phyloP scores from a whole-genome alignment of 35 echinoderm and acorn worm species.

The Lytechinus pictus region DNA sequence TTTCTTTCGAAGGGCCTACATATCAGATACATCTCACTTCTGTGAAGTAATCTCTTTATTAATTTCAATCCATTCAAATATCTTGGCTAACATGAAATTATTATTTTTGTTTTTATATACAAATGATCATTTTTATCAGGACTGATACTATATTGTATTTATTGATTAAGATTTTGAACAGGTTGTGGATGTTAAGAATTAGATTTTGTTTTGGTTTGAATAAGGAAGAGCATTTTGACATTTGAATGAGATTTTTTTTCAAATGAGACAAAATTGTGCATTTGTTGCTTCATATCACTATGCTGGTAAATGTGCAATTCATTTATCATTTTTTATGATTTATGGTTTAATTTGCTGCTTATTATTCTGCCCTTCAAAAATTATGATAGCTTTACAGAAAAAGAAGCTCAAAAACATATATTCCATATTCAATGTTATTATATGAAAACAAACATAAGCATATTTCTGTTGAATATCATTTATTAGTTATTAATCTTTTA shows the following conservation, averaged over 20 bases:
- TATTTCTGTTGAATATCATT: background rate
- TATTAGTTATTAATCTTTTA: background rate
- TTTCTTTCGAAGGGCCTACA: no score
- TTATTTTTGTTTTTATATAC: no score
- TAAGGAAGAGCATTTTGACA: background rate
- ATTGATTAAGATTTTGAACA: background rate
- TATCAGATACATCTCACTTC: no score
- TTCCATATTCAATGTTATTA: background rate
- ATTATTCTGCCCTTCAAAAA: background rate
- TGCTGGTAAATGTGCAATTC: background rate
- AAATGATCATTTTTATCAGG: no score
- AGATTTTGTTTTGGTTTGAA: background rate
- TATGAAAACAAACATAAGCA: background rate
- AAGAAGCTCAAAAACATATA: background rate
- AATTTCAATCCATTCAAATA: no score
- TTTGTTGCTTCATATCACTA: background rate
- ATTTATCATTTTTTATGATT: background rate
- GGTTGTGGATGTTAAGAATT: background rate
- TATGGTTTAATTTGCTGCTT: background rate
- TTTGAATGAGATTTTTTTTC: background rate
- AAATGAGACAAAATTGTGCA: background rate
- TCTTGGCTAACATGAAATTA: no score
- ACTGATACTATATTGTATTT: no score
- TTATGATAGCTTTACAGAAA: background rate
- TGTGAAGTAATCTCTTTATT: no score